These are phyloP conservation scores for Capricornis sumatraensis DNA, from an alignment of 2,113 vertebrate species.

Conservation along the genomic window DNA sequence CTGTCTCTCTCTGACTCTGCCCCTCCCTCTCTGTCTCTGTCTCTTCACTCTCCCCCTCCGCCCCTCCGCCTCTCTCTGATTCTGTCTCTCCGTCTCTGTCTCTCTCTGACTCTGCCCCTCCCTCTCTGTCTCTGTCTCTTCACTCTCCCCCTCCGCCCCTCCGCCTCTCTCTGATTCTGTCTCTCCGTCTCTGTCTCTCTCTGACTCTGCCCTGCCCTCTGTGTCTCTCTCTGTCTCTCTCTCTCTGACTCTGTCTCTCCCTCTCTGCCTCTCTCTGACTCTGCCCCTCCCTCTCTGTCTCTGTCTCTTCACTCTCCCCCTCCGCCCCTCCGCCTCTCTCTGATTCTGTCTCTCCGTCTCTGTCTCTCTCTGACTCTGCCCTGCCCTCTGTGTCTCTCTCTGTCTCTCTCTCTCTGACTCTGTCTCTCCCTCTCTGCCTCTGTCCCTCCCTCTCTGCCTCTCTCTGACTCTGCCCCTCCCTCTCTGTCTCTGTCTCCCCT, in stretches of 20 bases:
- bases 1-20: too few relatives aligned
- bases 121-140: background rate
- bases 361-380: too few relatives aligned
- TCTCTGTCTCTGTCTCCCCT: background rate
- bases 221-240: background rate
- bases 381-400: background rate
- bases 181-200: background rate
- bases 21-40: too few relatives aligned
- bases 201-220: too few relatives aligned
- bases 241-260: too few relatives aligned
- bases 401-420: too few relatives aligned
- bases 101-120: too few relatives aligned
- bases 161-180: background rate
- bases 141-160: background rate
- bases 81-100: rapidly evolving
- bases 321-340: too few relatives aligned
- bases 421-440: rapidly evolving
- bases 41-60: background rate
- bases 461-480: background rate
- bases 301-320: too few relatives aligned
- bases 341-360: background rate
- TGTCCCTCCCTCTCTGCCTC: background rate
- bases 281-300: too few relatives aligned
- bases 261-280: background rate
- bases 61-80: background rate